Base-by-base conservation (phyloP, 2,888 invertebrate genomes). In the Cheilosia scutellata region DNA sequence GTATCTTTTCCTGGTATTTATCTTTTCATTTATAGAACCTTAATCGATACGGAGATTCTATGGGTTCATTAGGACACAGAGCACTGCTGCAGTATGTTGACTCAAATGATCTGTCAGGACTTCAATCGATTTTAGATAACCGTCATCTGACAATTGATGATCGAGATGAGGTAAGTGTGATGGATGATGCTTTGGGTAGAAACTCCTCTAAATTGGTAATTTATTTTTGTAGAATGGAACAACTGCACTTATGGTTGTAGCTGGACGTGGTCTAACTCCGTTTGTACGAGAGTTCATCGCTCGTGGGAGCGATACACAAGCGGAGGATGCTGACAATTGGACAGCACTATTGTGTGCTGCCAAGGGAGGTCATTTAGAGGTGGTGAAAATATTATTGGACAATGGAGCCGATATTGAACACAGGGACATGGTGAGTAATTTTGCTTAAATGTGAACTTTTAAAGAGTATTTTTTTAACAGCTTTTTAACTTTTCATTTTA, bases 261-360 rank as follows among this genome's bases (percentile, higher is more conserved):
- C 97, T 80, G 95, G 96, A 90, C 96, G 96, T 89, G 99, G 98
- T 37, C 96, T 97, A 90, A 93, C 95, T 72, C 95, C 95, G 55
- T 96, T 98, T 92, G 97, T 97, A 63, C 95, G 96, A 68, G 95
- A 97, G 90, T 94, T 99, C 86, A 93, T 99, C 88, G 95, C 96
- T 72, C 96, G 97, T 91, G 98, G 98, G 80, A 98, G 98, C 40
- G 99, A 99, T 93, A 95, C 97, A 20, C 96, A 97, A 92, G 96
- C 96, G 13, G 96, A 97, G 90, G 99, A 99, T 93, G 94, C 95
- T 90, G 99, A 99, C 91, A 97, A 97, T 89, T 98, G 99, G 98
- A 96, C 97, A 53, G 95, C 98, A 6, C 93, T 99, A 82, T 94
- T 98, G 87, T 97, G 97, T 92, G 98, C 99, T 20, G 95, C 98